These are phyloP conservation scores for Flabesymbios commensalis DNA, from an alignment of 2,888 invertebrate genomes.

Conservation along the genomic window DNA sequence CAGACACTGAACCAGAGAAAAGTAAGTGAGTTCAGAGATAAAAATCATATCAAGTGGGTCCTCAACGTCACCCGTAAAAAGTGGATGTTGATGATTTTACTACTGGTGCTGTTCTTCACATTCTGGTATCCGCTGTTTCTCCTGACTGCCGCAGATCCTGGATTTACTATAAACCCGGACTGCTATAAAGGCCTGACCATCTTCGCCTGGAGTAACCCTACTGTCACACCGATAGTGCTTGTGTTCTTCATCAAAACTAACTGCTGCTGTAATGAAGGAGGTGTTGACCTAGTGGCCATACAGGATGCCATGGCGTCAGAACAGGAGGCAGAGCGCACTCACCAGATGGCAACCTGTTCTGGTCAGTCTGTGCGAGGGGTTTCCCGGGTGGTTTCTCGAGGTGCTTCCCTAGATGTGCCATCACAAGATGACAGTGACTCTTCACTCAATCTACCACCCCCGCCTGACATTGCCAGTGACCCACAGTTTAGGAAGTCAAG, in stretches of 20 bases:
- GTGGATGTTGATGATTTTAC: conserved; percentile 35
- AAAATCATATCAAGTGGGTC: conserved; percentile 27
- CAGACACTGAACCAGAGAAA: conserved; percentile 13
- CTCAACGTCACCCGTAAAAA: conserved; percentile 26
- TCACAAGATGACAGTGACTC: too few species aligned
- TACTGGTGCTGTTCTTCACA: conserved; percentile 69
- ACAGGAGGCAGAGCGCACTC: too few species aligned
- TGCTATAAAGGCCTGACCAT: conserved; percentile 58
- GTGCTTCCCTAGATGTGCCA: too few species aligned
- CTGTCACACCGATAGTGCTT: conserved; percentile 55
- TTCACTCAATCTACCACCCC: too few species aligned
- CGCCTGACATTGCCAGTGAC: too few species aligned
- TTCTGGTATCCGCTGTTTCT: conserved; percentile 91
- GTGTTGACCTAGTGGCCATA: too few species aligned
- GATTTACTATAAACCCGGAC: conserved; percentile 43
- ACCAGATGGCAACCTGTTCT: too few species aligned
- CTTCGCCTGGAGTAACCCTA: conserved; percentile 56
- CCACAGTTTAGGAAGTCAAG: too few species aligned
- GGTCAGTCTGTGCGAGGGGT: too few species aligned
- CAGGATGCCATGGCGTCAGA: too few species aligned
- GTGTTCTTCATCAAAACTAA: conserved; percentile 39
- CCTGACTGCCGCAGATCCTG: conserved; percentile 70
- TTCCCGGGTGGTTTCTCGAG: too few species aligned
- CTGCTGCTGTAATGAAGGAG: conserved; percentile 21
- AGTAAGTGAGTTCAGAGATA: conserved; percentile 21